These are phyloP conservation scores for Myotis yumanensis DNA, from an alignment of 2,113 vertebrate genomes.

Conservation along the genomic window DNA sequence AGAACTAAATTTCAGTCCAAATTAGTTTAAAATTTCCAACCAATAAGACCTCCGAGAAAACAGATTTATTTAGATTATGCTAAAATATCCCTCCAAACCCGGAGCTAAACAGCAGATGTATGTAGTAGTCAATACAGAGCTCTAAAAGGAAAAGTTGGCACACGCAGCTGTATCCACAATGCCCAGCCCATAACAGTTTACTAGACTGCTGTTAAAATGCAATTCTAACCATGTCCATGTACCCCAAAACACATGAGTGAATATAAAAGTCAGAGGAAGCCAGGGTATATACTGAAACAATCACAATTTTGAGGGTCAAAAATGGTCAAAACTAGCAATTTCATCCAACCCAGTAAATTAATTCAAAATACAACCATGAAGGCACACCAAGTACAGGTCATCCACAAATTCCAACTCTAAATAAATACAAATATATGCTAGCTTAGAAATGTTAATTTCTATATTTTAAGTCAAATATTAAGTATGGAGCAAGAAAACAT, in stretches of 20 bases:
- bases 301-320: neutral
- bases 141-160: neutral
- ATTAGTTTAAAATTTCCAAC: slow-evolving; percentile 17
- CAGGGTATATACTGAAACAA: neutral
- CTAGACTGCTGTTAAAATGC: neutral
- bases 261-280: neutral
- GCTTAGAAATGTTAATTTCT: neutral
- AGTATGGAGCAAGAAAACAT: neutral
- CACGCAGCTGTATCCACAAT: neutral
- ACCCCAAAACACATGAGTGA: neutral
- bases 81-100: neutral
- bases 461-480: neutral
- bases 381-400: neutral
- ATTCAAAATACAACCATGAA: slow-evolving; percentile 2
- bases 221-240: neutral
- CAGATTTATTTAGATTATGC: neutral
- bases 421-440: neutral
- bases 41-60: neutral
- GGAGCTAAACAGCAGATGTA: neutral
- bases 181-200: neutral
- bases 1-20: slow-evolving; percentile 21
- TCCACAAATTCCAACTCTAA: slow-evolving; percentile 16
- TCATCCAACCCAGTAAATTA: neutral
- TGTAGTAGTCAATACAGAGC: neutral
- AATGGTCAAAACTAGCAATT: neutral